Conservation (phyloP, 2,888 invertebrate genomes). For the Ypsolopha sequella region DNA sequence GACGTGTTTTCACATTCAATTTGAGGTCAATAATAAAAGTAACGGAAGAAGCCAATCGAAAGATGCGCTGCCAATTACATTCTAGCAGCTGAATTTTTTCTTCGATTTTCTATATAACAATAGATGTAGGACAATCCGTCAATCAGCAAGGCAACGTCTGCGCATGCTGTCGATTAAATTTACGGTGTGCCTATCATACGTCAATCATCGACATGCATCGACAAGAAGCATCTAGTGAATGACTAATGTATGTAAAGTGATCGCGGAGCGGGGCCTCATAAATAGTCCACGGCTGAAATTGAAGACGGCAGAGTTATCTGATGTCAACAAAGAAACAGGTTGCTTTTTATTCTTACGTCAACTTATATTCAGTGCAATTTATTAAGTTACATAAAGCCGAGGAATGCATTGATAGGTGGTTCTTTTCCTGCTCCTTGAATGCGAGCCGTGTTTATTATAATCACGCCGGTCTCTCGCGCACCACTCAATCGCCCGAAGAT, state of each 20-base stretch:
- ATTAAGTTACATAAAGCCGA: slow-evolving; percentile 40
- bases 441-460: slow-evolving; percentile 60
- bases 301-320: slow-evolving; percentile 1
- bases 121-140: slow-evolving; percentile 5
- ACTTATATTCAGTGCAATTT: neutral
- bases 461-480: slow-evolving; percentile 43
- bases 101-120: neutral
- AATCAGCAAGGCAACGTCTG: neutral
- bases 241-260: slow-evolving; percentile 6
- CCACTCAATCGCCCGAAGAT: slow-evolving; percentile 5
- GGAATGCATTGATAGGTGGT: slow-evolving; percentile 29
- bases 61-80: neutral
- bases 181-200: slow-evolving; percentile 2
- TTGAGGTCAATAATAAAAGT: neutral
- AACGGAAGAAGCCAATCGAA: slow-evolving; percentile 3
- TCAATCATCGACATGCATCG: slow-evolving; percentile 2
- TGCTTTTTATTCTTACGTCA: neutral
- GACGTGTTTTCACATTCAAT: neutral
- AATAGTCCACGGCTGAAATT: slow-evolving; percentile 3
- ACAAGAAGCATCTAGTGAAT: slow-evolving; percentile 1
- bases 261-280: slow-evolving; percentile 1
- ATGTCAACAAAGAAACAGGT: slow-evolving; percentile 2
- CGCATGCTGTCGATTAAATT: slow-evolving; percentile 3
- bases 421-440: slow-evolving; percentile 40
- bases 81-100: neutral